Evolutionary conservation across 2,888 invertebrate genomes (phyloP).

Genomic region (Caenorhabditis uteleia): DNA sequence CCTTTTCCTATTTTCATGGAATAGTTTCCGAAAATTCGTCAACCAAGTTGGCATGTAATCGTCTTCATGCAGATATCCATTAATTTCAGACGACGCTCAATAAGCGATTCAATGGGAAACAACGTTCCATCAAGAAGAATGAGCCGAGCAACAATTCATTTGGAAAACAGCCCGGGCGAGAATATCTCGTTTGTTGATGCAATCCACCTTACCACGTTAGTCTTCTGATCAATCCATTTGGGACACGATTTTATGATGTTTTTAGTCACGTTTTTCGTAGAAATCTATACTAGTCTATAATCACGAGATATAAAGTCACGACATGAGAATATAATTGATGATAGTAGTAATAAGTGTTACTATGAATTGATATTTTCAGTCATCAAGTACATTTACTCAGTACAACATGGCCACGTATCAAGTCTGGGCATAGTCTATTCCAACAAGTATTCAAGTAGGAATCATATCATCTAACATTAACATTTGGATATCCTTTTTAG

Average conservation of each 20-base stretch:
- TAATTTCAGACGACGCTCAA: constrained; percentile 36
- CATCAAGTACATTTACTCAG: constrained; percentile 62
- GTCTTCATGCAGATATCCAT: too few species aligned
- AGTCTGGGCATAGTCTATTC: constrained; percentile 47
- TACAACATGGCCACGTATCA: constrained; percentile 63
- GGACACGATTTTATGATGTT: too few species aligned
- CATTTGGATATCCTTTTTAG: too few species aligned
- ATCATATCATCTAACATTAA: too few species aligned
- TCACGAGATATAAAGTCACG: background rate
- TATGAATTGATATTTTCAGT: constrained; percentile 36
- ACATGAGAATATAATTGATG: background rate
- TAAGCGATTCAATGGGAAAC: constrained; percentile 43
- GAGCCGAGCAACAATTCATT: constrained; percentile 36
- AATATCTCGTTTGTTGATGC: constrained; percentile 35
- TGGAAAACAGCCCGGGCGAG: constrained; percentile 33
- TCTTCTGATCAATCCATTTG: background rate
- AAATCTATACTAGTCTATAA: background rate
- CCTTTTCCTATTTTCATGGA: too few species aligned
- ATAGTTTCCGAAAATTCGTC: too few species aligned
- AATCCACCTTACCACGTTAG: constrained; percentile 32
- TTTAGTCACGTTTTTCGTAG: too few species aligned
- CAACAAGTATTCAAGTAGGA: constrained; percentile 59
- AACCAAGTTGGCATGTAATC: too few species aligned
- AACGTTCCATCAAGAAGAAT: constrained; percentile 35
- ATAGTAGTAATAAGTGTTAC: background rate